These are phyloP conservation scores for Crocodylus rhombifer DNA, from an alignment of 2,797 vertebrate genomes.

Conservation along the genomic window DNA sequence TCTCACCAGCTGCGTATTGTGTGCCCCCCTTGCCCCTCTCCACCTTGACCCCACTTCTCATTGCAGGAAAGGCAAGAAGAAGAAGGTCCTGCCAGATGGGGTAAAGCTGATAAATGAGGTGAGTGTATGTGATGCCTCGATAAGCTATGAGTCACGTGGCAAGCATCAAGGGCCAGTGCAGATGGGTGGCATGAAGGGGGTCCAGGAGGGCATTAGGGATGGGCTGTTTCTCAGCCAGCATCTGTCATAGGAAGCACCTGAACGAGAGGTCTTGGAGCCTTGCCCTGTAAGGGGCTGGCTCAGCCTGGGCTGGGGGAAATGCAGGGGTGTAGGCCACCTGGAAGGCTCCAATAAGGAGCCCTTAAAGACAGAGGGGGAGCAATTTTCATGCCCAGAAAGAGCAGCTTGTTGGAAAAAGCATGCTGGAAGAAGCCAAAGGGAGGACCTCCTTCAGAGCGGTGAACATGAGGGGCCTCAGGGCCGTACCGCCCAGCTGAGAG, in stretches of 20 bases:
- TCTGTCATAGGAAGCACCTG: not conserved
- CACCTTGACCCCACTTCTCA: not conserved
- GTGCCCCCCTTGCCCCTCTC: accelerated
- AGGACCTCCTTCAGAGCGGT: not conserved
- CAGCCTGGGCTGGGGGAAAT: not conserved
- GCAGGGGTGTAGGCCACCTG: not conserved
- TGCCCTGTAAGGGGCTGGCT: not conserved
- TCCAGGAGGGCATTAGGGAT: not conserved
- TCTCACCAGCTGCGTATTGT: too few relatives aligned
- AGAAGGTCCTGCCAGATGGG: not conserved
- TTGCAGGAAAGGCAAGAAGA: constrained; percentile 68
- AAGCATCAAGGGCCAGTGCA: too few relatives aligned
- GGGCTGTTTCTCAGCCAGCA: not conserved
- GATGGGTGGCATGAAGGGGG: not conserved
- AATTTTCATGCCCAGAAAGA: not conserved
- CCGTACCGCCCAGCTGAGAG: not conserved
- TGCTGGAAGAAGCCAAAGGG: not conserved
- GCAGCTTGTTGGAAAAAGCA: not conserved
- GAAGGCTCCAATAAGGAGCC: not conserved
- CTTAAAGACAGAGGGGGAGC: not conserved
- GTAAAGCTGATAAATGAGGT: constrained; percentile 71
- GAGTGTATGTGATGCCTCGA: not conserved
- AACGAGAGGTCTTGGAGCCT: not conserved
- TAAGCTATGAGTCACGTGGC: not conserved
- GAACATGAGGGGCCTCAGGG: not conserved